Evolutionary conservation across 2,888 invertebrate species (phyloP).

Genomic region (Kuschelorhynchus macadamiae): DNA sequence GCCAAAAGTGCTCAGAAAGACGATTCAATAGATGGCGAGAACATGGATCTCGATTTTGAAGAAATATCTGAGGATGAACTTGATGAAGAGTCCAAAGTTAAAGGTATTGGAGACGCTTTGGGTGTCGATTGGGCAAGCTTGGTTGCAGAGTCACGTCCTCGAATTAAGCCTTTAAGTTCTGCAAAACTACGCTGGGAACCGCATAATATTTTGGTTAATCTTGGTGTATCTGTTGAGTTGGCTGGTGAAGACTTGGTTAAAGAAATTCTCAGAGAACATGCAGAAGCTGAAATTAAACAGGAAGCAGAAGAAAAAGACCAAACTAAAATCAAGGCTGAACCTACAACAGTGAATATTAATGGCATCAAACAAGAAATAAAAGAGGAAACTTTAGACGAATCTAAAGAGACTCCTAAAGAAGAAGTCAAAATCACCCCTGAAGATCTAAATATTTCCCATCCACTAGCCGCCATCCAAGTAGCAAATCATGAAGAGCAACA

Average conservation of each 20-base stretch:
- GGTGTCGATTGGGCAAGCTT: conserved; percentile 97
- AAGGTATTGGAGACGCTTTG: conserved; percentile 89
- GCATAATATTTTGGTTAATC: conserved; percentile 82
- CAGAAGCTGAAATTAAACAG: conserved; percentile 60
- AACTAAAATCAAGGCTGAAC: conserved; percentile 51
- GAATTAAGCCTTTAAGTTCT: conserved; percentile 69
- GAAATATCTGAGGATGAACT: conserved; percentile 92
- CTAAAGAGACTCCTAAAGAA: conserved; percentile 41
- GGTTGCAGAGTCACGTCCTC: conserved; percentile 81
- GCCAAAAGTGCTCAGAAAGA: conserved; percentile 60
- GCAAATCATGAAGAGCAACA: conserved; percentile 74
- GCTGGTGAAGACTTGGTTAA: conserved; percentile 78
- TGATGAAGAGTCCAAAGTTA: conserved; percentile 83
- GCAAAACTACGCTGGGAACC: conserved; percentile 86
- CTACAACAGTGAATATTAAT: conserved; percentile 48
- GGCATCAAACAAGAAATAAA: conserved; percentile 55
- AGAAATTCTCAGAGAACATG: conserved; percentile 66
- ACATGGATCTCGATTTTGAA: conserved; percentile 86
- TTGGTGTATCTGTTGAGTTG: conserved; percentile 79
- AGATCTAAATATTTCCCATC: conserved; percentile 65
- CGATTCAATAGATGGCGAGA: conserved; percentile 78
- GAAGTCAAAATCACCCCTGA: conserved; percentile 58
- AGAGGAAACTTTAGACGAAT: conserved; percentile 47
- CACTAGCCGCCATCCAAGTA: conserved; percentile 75
- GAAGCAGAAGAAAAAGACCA: conserved; percentile 43